Conservation (phyloP, 2,113 vertebrate genomes). For the Archilochus colubris region DNA sequence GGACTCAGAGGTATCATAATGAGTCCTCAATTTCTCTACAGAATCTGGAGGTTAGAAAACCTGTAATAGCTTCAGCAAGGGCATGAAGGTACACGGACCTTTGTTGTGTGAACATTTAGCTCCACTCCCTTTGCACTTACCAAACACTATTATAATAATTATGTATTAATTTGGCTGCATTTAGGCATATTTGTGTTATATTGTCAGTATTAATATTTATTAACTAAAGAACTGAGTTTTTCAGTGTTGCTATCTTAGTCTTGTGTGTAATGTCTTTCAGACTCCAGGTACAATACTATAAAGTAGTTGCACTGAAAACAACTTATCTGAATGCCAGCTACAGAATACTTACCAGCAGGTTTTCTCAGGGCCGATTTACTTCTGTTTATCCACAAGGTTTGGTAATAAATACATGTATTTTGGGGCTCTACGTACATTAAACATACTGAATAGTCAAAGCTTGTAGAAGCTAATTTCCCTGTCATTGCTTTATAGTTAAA, state of each 20-base stretch:
- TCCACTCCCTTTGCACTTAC: not conserved
- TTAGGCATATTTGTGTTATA: not conserved
- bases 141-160: not conserved
- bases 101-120: not conserved
- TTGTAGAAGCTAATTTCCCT: slow-evolving; percentile 56
- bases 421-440: slow-evolving; percentile 39
- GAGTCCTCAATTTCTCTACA: not conserved
- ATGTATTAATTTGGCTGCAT: not conserved
- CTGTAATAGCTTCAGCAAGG: not conserved
- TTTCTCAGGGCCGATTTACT: slow-evolving; percentile 8
- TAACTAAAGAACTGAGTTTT: not conserved
- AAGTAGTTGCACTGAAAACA: not conserved
- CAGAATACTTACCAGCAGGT: not conserved
- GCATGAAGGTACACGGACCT: not conserved
- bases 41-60: not conserved
- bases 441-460: slow-evolving; percentile 52
- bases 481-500: slow-evolving; percentile 51
- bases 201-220: not conserved
- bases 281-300: not conserved
- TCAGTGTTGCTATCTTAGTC: not conserved
- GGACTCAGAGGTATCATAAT: not conserved
- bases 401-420: slow-evolving; percentile 58
- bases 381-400: slow-evolving; percentile 35
- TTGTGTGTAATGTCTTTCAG: not conserved
- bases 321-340: not conserved